These are phyloP conservation scores for Furcifer pardalis DNA, from an alignment of 2,797 vertebrate species.

Conservation along the genomic window DNA sequence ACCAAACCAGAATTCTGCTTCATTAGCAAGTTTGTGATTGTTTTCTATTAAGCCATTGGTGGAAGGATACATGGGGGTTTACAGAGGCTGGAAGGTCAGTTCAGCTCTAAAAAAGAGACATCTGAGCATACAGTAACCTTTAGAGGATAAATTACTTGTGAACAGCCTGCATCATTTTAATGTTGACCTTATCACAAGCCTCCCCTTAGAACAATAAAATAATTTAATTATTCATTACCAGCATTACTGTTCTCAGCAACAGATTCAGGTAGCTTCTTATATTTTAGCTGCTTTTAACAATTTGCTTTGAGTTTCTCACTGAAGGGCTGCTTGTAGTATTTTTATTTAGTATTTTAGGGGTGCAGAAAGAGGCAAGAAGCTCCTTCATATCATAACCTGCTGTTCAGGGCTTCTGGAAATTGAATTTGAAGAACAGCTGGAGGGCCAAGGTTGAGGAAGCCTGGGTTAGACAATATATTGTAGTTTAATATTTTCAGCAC, in stretches of 20 bases:
- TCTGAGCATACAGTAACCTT: constrained; percentile 56
- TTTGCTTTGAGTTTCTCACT: neutral
- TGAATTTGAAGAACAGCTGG: too few relatives aligned
- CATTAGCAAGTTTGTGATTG: constrained; percentile 57
- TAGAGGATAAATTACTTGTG: constrained; percentile 68
- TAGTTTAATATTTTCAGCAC: neutral
- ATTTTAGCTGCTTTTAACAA: constrained; percentile 41
- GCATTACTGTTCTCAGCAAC: constrained; percentile 65
- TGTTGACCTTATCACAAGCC: constrained; percentile 74
- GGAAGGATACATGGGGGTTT: neutral
- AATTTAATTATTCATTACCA: constrained; percentile 71
- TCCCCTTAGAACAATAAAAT: constrained; percentile 64
- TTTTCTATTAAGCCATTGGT: constrained; percentile 38
- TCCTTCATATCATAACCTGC: neutral
- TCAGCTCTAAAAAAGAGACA: constrained; percentile 68
- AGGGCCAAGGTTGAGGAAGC: too few relatives aligned
- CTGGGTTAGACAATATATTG: neutral
- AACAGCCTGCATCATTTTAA: constrained; percentile 70
- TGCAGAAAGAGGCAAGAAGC: neutral
- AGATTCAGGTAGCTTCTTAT: constrained; percentile 29
- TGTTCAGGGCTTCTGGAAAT: too few relatives aligned
- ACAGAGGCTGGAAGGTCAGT: constrained; percentile 43
- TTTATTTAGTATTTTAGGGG: neutral
- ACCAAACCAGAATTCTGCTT: constrained; percentile 35
- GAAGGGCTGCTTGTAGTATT: neutral